A percentile compares a stretch with the other conserved stretches of the same genome.
Conservation (phyloP, 2,113 vertebrate species). For the Pardalotus punctatus region DNA sequence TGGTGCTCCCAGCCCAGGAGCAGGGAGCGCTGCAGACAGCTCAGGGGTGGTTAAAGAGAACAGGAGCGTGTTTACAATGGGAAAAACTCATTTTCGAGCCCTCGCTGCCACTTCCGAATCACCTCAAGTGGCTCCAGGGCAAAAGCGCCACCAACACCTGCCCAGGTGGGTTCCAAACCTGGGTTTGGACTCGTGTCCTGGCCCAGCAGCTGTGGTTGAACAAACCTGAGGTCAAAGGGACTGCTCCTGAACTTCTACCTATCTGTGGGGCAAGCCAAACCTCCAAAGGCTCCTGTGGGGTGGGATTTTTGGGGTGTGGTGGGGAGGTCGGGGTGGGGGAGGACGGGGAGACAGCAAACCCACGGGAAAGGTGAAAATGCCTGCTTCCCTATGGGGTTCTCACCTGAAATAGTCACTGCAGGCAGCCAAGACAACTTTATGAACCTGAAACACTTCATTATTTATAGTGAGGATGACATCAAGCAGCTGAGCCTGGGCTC, state of each 20-base stretch:
- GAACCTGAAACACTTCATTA: constrained; percentile 90
- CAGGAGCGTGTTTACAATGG: not conserved
- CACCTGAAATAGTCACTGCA: constrained; percentile 99
- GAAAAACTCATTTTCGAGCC: not conserved
- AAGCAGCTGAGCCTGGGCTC: constrained; percentile 91
- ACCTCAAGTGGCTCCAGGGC: not conserved
- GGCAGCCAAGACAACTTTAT: constrained; percentile 95
- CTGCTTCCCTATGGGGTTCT: not conserved
- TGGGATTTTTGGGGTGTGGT: not conserved
- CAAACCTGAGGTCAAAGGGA: not conserved
- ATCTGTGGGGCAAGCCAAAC: not conserved
- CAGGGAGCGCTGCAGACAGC: not conserved
- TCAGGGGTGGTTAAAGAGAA: not conserved
- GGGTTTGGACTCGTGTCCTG: not conserved
- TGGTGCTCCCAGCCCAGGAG: not conserved
- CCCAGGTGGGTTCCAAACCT: not conserved
- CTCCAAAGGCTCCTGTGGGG: not conserved
- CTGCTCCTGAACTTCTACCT: not conserved
- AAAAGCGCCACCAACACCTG: not conserved
- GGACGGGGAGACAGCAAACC: not conserved
- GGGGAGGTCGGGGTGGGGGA: not conserved
- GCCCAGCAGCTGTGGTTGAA: not conserved
- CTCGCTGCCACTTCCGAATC: not conserved
- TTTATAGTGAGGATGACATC: constrained; percentile 92
- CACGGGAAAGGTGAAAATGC: not conserved